Conservation (phyloP, 2,797 vertebrate species). For the Psittacula echo region DNA sequence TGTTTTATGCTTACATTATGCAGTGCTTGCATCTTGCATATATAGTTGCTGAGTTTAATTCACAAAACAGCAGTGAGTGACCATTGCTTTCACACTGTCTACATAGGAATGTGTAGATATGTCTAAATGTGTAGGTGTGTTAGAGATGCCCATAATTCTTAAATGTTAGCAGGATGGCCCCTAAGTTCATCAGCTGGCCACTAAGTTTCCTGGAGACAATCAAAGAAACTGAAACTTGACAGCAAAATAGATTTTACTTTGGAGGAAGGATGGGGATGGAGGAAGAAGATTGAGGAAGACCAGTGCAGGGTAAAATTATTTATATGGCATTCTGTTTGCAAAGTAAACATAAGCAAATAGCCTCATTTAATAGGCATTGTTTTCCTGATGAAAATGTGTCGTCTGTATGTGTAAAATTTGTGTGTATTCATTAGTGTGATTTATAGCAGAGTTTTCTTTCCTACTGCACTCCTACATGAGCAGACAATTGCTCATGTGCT, state of each 20-base stretch:
- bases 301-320: not conserved
- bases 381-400: not conserved
- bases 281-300: not conserved
- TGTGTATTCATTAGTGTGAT: not conserved
- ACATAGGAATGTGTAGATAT: not conserved
- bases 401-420: not conserved
- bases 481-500: not conserved
- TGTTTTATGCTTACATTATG: not conserved
- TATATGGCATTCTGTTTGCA: not conserved
- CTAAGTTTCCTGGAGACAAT: not conserved
- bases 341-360: not conserved
- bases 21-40: not conserved
- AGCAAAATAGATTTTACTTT: not conserved
- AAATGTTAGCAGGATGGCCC: not conserved
- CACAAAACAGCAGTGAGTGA: not conserved
- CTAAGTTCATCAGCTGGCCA: not conserved
- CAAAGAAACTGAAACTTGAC: not conserved
- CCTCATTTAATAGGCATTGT: not conserved
- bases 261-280: not conserved
- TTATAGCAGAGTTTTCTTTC: not conserved
- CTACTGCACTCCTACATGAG: not conserved
- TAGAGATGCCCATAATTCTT: not conserved
- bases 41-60: not conserved
- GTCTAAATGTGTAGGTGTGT: not conserved
- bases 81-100: not conserved